phyloP scores from a whole-genome alignment of 2,888 invertebrate genomes.

The Biston stratarius region DNA sequence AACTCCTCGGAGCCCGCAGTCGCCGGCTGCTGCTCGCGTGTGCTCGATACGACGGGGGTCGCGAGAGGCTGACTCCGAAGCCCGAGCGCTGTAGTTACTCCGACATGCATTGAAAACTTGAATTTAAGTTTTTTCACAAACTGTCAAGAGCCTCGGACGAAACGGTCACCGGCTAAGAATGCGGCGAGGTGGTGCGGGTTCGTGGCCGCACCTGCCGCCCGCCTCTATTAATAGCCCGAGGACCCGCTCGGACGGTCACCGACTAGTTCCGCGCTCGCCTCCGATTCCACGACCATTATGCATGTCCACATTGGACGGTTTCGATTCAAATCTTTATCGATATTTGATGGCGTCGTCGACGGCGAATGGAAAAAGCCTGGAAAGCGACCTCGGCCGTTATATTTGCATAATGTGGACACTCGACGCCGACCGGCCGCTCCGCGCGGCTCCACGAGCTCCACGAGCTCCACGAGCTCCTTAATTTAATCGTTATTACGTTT shows the following conservation, averaged over 20 bases:
- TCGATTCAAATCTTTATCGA: slow-evolving; percentile 39
- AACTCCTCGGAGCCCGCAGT: too few species aligned
- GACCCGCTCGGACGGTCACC: slow-evolving; percentile 13
- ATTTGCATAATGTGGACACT: slow-evolving; percentile 41
- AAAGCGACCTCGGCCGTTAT: slow-evolving; percentile 39
- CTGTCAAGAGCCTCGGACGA: background rate
- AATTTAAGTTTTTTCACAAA: too few species aligned
- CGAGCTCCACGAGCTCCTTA: too few species aligned
- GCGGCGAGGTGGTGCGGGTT: background rate
- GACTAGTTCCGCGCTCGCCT: slow-evolving; percentile 14
- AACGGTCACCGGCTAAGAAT: background rate
- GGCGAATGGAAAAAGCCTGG: slow-evolving; percentile 42
- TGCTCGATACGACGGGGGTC: too few species aligned
- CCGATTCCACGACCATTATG: slow-evolving; percentile 41
- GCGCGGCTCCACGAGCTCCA: background rate
- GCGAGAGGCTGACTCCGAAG: too few species aligned
- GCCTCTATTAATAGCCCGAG: slow-evolving; percentile 36
- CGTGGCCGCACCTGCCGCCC: slow-evolving; percentile 8
- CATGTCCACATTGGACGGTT: slow-evolving; percentile 35
- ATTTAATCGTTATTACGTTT: background rate
- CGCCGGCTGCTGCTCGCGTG: too few species aligned
- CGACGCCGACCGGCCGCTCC: background rate
- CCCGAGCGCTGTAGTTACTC: too few species aligned
- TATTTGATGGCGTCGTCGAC: slow-evolving; percentile 40
- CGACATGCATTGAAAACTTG: too few species aligned